These are phyloP conservation scores for Agonopterix alstromeriana DNA, from an alignment of 2,888 invertebrate genomes.

Conservation along the genomic window DNA sequence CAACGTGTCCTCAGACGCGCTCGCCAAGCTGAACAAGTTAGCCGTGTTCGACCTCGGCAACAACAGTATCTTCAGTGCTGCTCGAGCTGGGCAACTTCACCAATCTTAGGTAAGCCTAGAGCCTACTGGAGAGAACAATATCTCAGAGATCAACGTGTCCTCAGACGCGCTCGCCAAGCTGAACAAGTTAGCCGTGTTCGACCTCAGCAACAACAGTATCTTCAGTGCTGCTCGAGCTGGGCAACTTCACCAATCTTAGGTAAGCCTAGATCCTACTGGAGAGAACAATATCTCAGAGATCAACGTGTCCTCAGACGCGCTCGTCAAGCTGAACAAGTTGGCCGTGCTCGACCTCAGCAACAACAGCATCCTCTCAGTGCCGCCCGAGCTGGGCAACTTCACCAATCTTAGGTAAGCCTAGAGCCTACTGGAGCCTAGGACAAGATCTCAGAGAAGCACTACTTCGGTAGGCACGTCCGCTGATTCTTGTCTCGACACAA, in stretches of 20 bases:
- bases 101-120: slow-evolving; percentile 81
- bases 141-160: slow-evolving; percentile 75
- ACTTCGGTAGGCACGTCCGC: no score
- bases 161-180: slow-evolving; percentile 79
- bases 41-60: slow-evolving; percentile 85
- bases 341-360: no score
- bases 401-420: slow-evolving; percentile 83
- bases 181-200: slow-evolving; percentile 79
- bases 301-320: no score
- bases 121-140: no score
- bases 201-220: slow-evolving; percentile 88
- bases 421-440: no score
- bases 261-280: no score
- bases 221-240: no score
- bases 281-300: no score
- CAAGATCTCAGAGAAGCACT: slow-evolving; percentile 25
- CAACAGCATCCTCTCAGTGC: slow-evolving; percentile 86
- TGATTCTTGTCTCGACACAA: no score
- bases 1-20: slow-evolving; percentile 76
- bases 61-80: slow-evolving; percentile 90
- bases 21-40: slow-evolving; percentile 79
- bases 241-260: no score
- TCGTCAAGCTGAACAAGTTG: no score
- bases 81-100: slow-evolving; percentile 90
- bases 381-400: slow-evolving; percentile 90